Percentiles rank a stretch among this genome's conserved stretches.
Conservation (phyloP, 2,888 invertebrate species). For the Lumbricus terrestris region DNA sequence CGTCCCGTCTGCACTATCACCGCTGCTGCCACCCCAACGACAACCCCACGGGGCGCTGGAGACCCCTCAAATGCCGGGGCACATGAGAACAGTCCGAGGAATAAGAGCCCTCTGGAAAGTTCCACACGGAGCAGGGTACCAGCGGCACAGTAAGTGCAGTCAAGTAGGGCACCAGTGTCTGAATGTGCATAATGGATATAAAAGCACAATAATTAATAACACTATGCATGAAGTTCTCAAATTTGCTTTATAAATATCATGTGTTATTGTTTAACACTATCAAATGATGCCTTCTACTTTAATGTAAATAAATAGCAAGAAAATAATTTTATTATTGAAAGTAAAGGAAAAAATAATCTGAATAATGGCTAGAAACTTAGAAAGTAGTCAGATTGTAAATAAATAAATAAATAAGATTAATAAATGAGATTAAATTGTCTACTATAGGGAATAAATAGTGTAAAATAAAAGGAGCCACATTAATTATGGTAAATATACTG, state of each 20-base stretch:
- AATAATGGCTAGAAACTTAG: background rate
- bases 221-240: background rate
- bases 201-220: background rate
- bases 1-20: constrained; percentile 15
- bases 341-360: no score
- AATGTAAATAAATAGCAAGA: background rate
- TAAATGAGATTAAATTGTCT: no score
- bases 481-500: background rate
- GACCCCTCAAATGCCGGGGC: background rate
- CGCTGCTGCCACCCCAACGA: background rate
- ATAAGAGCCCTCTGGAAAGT: background rate
- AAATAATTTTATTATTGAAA: background rate
- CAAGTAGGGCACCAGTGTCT: background rate
- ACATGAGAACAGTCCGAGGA: background rate
- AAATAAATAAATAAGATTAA: background rate
- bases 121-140: background rate
- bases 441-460: background rate
- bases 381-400: background rate
- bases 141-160: background rate
- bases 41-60: background rate
- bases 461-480: background rate
- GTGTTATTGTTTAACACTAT: background rate
- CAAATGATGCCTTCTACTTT: background rate
- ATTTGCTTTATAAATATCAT: background rate
- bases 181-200: background rate